Evolutionary conservation across 1,140 invertebrate genomes (phyloP), one percentile per base, ranked within the genome.

Genomic region (Xylocopa sonorina): DNA sequence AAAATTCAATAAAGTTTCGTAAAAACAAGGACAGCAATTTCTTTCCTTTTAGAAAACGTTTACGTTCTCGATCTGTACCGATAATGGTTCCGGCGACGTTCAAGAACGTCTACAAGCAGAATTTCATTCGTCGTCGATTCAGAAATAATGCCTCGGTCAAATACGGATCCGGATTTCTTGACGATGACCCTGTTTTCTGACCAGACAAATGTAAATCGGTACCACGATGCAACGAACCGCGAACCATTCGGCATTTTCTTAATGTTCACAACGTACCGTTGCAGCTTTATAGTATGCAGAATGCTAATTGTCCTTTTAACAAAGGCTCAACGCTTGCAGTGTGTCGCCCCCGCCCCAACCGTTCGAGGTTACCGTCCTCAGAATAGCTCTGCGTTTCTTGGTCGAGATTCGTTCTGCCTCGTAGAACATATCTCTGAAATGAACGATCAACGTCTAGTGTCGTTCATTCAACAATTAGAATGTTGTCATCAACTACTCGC

Each of bases 261-360:
- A 58, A 58, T 76, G 67, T 74, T 67, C 46, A 46, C 53, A 74
- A 84, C 75, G 68, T 76, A 79, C 62, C 64, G 63, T 41, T 72
- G 66, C 78, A 84, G 64, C 78, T 66, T 32, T 68, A 12, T 81
- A 80, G 53, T 87, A 83, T 79, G 78, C 80, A 82, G 82, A 88
- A 87, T 87, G 81, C 80, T 84, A 88, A 89, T 88, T 88, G 82
- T 88, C 80, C 79, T 63, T 83, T 81, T 79, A 87, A 89, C 76
- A 87, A 87, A 85, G 79, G 77, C 38, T 64, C 73, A 67, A 68
- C 41, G 34, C 12, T 18, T 4, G 18, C 58, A n/a, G 53, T 6
- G 43, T 57, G 53, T 50, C 50, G 43, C 41, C 29, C 53, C 53
- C 14, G 5, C 34, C 24, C 46, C 32, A 24, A 24, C 43, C 34